Conservation (phyloP, 2,888 invertebrate genomes). For the Slavum lentiscoides region DNA sequence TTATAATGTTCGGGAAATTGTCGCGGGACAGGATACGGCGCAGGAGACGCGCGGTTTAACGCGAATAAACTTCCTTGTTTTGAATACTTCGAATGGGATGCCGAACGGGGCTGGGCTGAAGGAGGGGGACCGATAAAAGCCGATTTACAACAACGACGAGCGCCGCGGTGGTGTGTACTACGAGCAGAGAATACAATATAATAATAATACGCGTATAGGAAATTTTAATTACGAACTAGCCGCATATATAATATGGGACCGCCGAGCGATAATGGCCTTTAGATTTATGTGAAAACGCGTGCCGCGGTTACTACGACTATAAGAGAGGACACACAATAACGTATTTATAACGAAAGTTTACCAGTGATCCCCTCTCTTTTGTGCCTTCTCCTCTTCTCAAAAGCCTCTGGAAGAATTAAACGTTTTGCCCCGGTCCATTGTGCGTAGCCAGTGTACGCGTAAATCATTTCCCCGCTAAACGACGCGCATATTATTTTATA, state of each 20-base stretch:
- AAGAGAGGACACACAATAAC: constrained; percentile 5
- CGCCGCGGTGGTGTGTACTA: too few species aligned
- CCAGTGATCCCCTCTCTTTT: constrained; percentile 13
- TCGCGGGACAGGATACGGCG: not conserved
- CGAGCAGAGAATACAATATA: too few species aligned
- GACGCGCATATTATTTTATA: too few species aligned
- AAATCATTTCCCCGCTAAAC: constrained; percentile 22
- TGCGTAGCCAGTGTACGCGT: constrained; percentile 6
- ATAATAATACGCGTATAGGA: constrained; percentile 10
- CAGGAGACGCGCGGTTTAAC: not conserved
- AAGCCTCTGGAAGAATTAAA: constrained; percentile 21
- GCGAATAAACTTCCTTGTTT: constrained; percentile 39
- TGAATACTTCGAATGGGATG: constrained; percentile 14
- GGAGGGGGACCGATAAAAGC: constrained; percentile 35
- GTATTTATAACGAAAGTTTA: constrained; percentile 36
- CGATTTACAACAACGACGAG: constrained; percentile 22
- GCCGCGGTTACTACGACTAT: not conserved
- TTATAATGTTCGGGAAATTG: constrained; percentile 15
- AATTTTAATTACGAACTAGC: constrained; percentile 50
- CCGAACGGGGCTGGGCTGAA: not conserved
- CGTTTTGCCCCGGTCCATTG: not conserved
- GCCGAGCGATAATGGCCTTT: constrained; percentile 43
- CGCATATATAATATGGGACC: constrained; percentile 22
- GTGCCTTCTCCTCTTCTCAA: not conserved
- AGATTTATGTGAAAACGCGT: constrained; percentile 42